Evolutionary conservation across 2,113 vertebrate species (phyloP).

Genomic region (Microcebus murinus): DNA sequence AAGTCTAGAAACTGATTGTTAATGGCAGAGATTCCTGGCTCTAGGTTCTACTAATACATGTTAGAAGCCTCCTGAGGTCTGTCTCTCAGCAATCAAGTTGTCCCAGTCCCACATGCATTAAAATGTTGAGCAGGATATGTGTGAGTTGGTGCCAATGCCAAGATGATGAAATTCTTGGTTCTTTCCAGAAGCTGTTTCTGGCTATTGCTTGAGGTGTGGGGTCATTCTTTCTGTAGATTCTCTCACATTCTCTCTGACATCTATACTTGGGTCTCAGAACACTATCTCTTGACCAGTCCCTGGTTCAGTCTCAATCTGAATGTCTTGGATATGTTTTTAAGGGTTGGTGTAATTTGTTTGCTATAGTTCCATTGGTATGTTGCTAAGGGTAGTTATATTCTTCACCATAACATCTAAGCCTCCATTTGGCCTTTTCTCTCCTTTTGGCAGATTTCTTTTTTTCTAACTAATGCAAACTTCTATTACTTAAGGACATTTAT

Average conservation of each 20-base stretch:
- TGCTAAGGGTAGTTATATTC: background rate
- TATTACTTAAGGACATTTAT: slow-evolving; percentile 28
- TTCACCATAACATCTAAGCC: background rate
- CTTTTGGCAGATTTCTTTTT: slow-evolving; percentile 14
- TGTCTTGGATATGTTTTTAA: background rate
- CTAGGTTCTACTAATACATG: background rate
- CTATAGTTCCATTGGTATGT: background rate
- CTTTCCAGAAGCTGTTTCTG: background rate
- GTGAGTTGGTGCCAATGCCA: background rate
- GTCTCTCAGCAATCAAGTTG: background rate
- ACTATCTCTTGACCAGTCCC: background rate
- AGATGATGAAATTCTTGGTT: background rate
- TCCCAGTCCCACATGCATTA: background rate
- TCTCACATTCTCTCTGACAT: background rate
- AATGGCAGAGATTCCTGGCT: background rate
- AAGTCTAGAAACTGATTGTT: background rate
- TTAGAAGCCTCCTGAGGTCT: background rate
- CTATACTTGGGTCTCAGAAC: background rate
- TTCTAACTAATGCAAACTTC: background rate
- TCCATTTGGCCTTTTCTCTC: background rate
- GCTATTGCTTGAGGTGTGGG: fast-evolving
- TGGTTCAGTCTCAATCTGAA: background rate
- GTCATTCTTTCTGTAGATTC: background rate
- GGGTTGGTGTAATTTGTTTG: background rate
- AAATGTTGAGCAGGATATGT: background rate